These are phyloP conservation scores for Salticus scenicus DNA, from an alignment of 2,888 invertebrate species.

Conservation along the genomic window DNA sequence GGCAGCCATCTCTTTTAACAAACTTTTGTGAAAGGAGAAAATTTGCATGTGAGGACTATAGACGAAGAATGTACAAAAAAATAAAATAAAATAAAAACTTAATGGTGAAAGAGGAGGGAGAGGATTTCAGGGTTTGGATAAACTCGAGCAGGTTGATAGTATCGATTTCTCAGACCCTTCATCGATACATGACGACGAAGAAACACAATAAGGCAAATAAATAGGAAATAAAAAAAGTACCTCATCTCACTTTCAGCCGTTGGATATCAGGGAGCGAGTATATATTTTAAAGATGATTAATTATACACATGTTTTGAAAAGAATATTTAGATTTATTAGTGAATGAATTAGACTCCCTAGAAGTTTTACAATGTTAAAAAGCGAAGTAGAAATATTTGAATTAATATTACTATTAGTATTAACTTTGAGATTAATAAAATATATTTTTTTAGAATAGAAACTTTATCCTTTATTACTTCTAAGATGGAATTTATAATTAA, in stretches of 20 bases:
- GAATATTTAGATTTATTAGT: too few species aligned
- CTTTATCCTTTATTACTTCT: too few species aligned
- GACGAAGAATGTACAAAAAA: neutral
- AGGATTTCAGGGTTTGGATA: conserved; percentile 14
- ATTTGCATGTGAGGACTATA: conserved; percentile 9
- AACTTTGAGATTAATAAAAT: too few species aligned
- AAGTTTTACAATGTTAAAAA: too few species aligned
- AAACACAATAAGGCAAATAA: conserved; percentile 54
- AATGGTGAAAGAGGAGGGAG: neutral
- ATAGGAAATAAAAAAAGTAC: conserved; percentile 31
- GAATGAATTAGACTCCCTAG: too few species aligned
- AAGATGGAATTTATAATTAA: too few species aligned
- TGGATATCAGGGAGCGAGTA: conserved; percentile 22
- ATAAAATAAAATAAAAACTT: too few species aligned
- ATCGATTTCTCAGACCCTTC: conserved; percentile 53
- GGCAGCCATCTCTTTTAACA: conserved; percentile 7
- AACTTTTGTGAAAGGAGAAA: neutral
- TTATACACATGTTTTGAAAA: too few species aligned
- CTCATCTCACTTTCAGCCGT: conserved; percentile 48
- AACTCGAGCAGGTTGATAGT: conserved; percentile 50
- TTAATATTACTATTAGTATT: too few species aligned
- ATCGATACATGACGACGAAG: conserved; percentile 48
- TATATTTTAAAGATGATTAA: conserved; percentile 20
- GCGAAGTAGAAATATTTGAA: too few species aligned
- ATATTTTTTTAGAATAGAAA: too few species aligned